These are phyloP conservation scores for Hestina assimilis DNA, from an alignment of 1,140 invertebrate species.

Conservation along the genomic window DNA sequence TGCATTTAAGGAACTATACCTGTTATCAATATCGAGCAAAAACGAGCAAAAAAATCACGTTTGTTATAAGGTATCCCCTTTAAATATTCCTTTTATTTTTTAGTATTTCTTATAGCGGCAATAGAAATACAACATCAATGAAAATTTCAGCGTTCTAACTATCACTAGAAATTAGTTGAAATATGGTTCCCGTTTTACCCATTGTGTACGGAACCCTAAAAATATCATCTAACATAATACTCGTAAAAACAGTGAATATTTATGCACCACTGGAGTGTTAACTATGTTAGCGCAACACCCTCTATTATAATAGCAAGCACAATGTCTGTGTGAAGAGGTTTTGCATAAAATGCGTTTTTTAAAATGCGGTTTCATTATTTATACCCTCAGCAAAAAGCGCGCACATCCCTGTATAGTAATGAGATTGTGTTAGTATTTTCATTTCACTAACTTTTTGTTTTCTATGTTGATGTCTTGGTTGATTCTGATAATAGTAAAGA, in stretches of 20 bases:
- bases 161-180: too few relatives aligned
- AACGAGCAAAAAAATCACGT: too few relatives aligned
- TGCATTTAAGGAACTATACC: too few relatives aligned
- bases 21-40: too few relatives aligned
- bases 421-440: constrained; percentile 6
- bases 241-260: constrained; percentile 15
- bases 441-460: constrained; percentile 7
- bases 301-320: constrained; percentile 25
- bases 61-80: too few relatives aligned
- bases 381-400: constrained; percentile 10
- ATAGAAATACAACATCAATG: too few relatives aligned
- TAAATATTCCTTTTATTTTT: too few relatives aligned
- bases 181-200: too few relatives aligned
- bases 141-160: too few relatives aligned
- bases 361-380: constrained; percentile 23
- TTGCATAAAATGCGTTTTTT: constrained; percentile 29
- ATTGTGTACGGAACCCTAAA: not conserved
- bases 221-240: not conserved
- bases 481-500: not conserved
- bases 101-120: too few relatives aligned
- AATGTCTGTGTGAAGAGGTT: constrained; percentile 21
- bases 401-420: constrained; percentile 8
- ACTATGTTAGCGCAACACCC: constrained; percentile 16
- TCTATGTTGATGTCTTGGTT: not conserved
- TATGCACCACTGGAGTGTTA: constrained; percentile 13